These are phyloP conservation scores for Paratrypauchen microcephalus DNA, from an alignment of 2,797 vertebrate species.

Conservation along the genomic window DNA sequence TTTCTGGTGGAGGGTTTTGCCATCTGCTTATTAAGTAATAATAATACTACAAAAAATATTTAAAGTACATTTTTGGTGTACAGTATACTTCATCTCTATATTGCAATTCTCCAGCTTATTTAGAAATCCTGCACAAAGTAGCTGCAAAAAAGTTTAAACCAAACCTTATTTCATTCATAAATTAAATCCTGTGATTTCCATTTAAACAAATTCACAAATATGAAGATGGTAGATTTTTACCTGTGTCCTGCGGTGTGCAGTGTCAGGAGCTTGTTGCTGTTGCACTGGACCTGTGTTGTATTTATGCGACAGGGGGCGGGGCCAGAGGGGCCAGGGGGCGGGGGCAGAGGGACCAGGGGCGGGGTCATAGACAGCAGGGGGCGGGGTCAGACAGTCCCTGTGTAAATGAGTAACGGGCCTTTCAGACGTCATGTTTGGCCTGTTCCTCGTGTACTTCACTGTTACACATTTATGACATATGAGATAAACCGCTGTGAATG, in stretches of 20 bases:
- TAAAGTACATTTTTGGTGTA: no score
- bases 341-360: no score
- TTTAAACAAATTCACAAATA: not conserved
- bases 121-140: no score
- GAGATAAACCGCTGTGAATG: not conserved
- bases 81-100: no score
- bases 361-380: not conserved
- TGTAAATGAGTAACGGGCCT: constrained; percentile 61
- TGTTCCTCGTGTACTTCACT: not conserved
- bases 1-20: no score
- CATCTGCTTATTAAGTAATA: no score
- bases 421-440: constrained; percentile 3
- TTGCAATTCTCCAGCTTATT: no score
- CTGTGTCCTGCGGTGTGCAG: constrained; percentile 27
- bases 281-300: constrained; percentile 20
- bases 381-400: not conserved
- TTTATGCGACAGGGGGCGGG: constrained; percentile 60
- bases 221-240: constrained; percentile 33
- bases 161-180: no score
- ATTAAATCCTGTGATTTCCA: no score
- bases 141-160: no score
- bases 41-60: no score
- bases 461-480: not conserved
- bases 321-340: constrained; percentile 10
- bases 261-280: constrained; percentile 4